Evolutionary conservation across 2,113 vertebrate species (phyloP).

Genomic region (Pampusana beccarii): DNA sequence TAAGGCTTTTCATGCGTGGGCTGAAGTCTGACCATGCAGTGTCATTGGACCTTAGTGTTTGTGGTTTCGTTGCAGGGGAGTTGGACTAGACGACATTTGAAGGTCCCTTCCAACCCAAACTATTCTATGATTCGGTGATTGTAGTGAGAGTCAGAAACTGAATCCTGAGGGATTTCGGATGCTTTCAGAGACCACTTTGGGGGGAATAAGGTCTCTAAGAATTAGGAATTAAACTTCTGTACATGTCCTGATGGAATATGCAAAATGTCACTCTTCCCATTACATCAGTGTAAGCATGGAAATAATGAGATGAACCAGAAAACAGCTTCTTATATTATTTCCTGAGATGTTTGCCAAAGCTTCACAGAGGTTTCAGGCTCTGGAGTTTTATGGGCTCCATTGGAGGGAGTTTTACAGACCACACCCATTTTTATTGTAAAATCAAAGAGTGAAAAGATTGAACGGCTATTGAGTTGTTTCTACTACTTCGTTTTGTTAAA

Average conservation of each 20-base stretch:
- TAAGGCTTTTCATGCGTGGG: neutral
- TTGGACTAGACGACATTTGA: too few relatives aligned
- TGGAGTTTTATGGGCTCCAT: conserved; percentile 25
- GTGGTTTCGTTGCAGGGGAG: neutral
- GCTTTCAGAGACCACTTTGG: neutral
- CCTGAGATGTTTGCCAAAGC: conserved; percentile 59
- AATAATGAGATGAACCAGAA: conserved; percentile 61
- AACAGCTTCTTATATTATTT: conserved; percentile 52
- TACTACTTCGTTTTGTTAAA: neutral
- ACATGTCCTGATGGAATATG: neutral
- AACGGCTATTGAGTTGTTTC: neutral
- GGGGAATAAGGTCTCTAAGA: neutral
- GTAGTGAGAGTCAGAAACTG: neutral
- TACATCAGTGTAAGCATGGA: conserved; percentile 58
- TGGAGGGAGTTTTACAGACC: conserved; percentile 19
- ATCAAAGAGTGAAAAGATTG: neutral
- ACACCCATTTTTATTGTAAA: conserved; percentile 31
- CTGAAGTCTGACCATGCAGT: neutral
- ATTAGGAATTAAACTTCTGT: conserved; percentile 3
- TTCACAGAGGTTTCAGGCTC: conserved; percentile 32
- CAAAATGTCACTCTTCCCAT: conserved; percentile 48
- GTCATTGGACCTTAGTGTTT: neutral
- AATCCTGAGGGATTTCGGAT: neutral
- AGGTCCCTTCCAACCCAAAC: too few relatives aligned
- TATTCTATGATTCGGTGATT: neutral